Base-by-base conservation (phyloP, 2,888 invertebrate genomes). In the Netelia virgata region DNA sequence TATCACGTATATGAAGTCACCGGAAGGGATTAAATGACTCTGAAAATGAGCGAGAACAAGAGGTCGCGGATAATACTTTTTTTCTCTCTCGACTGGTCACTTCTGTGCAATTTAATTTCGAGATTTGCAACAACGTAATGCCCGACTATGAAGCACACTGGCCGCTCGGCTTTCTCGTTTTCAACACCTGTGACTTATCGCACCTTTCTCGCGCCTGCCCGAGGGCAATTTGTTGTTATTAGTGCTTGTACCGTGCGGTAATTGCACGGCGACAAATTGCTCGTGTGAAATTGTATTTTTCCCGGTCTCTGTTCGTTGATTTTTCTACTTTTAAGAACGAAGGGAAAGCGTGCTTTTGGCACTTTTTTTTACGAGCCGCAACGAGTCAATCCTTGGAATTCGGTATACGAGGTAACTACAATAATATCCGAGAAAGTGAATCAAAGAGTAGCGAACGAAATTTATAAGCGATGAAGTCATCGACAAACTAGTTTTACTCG, bases 231-330 rank as follows among this genome's bases (percentile, higher is more conserved):
- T n/a, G 55, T 55, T n/a, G n/a, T 55, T 55, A 55, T 55, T 55
- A 50, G 11, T 50, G 3, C n/a, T 72, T 59, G 28, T 36, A 23
- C 57, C 23, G 14, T 53, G 23, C n/a, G 50, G 43, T 66, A 82
- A 82, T 76, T 76, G 69, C 36, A 55, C 20, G 47, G 70, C 55
- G 77, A 72, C 72, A 75, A 84, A 68, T 59, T 75, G 28, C 55
- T 53, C 59, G 64, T 20, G 10, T 47, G 50, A 66, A 70, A 63
- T 73, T 59, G 50, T 1, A 16, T 72, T 72, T 20, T 41, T 41
- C 41, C 28, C 28, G 28, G 2, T 28, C 5, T 50, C 50, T 14
- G 6, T 50, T n/a, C n/a, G 50, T 50, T 11, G 1, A 3, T 2
- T 28, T 50, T 50, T 50, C 11, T n/a, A 0, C 50, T 50, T 50